Percentiles rank a stretch among this genome's conserved stretches.
Conservation (phyloP, 2,888 invertebrate genomes). For the Parapristionchus giblindavisi region DNA sequence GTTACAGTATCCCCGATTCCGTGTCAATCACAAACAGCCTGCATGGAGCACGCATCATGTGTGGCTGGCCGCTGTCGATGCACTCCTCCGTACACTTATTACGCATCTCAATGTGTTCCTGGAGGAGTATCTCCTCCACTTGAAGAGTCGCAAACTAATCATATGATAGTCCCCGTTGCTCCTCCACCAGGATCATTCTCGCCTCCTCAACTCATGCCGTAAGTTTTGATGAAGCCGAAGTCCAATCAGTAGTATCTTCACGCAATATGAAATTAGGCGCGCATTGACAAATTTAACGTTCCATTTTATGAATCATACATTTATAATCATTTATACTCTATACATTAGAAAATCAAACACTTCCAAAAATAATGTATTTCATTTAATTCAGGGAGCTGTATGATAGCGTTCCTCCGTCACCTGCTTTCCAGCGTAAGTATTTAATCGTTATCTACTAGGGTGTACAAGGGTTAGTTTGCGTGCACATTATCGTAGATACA, state of each 20-base stretch:
- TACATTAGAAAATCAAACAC: too few species aligned
- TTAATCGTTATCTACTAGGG: too few species aligned
- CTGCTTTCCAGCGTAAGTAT: too few species aligned
- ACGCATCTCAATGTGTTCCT: conserved; percentile 19
- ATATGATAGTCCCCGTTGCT: conserved; percentile 2
- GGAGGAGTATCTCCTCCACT: not conserved
- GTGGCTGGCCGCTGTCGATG: conserved; percentile 37
- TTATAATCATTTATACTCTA: too few species aligned
- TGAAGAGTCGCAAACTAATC: not conserved
- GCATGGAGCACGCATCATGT: conserved; percentile 31
- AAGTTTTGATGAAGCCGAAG: too few species aligned
- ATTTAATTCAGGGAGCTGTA: too few species aligned
- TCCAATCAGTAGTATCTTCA: too few species aligned
- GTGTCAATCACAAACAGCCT: conserved; percentile 12
- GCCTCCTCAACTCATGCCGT: not conserved
- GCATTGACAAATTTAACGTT: not conserved
- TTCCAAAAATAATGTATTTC: too few species aligned
- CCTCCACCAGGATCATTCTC: not conserved
- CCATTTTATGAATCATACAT: not conserved
- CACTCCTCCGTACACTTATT: conserved; percentile 24
- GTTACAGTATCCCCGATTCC: conserved; percentile 31
- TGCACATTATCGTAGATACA: too few species aligned
- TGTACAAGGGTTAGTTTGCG: too few species aligned
- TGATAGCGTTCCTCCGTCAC: too few species aligned
- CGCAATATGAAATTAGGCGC: not conserved